Percentiles rank a stretch among this genome's conserved stretches.
These are phyloP conservation scores for Synergus gifuensis DNA, from an alignment of 2,888 invertebrate species.

Conservation along the genomic window DNA sequence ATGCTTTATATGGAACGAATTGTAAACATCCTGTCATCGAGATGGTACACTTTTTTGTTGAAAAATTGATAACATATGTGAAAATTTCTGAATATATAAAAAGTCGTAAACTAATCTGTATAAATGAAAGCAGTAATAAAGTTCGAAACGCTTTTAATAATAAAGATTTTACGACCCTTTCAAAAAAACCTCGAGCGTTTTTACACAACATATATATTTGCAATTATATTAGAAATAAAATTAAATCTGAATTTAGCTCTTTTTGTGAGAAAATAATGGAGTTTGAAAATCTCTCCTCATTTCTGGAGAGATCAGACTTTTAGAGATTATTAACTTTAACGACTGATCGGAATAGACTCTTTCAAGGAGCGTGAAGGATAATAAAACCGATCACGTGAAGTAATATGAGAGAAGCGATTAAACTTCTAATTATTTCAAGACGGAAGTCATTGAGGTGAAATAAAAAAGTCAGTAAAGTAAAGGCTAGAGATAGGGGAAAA, in stretches of 20 bases:
- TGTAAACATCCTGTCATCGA: constrained; percentile 12
- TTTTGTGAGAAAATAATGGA: not conserved
- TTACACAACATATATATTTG: too few species aligned
- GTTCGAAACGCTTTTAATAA: not conserved
- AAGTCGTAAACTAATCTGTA: not conserved
- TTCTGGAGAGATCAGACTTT: constrained; percentile 24
- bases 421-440: constrained; percentile 33
- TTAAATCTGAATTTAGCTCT: not conserved
- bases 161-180: too few species aligned
- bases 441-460: not conserved
- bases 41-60: constrained; percentile 20
- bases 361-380: not conserved
- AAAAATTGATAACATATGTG: not conserved
- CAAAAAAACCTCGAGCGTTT: too few species aligned
- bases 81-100: constrained; percentile 14
- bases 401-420: constrained; percentile 19
- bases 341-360: constrained; percentile 18
- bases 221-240: not conserved
- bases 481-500: not conserved
- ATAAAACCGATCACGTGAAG: constrained; percentile 18
- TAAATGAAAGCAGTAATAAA: constrained; percentile 4
- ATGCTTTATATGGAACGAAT: not conserved
- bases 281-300: constrained; percentile 7
- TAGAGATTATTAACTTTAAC: constrained; percentile 24
- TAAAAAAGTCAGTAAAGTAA: not conserved